phyloP scores from a whole-genome alignment of 2,888 invertebrate species.

The Zygogramma bicolorata region DNA sequence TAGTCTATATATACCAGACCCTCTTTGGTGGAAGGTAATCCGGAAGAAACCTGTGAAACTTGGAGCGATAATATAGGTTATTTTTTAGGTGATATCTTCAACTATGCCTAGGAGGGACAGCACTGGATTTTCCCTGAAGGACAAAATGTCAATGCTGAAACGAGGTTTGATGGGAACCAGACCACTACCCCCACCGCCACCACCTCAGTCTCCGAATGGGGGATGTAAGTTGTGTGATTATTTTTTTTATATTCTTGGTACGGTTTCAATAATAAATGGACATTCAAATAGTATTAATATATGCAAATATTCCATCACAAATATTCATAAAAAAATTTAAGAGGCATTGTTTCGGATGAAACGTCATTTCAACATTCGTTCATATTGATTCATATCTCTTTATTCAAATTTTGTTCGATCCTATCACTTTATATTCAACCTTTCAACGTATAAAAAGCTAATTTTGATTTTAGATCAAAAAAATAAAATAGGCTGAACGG shows the following conservation, averaged over 20 bases:
- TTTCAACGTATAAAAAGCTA: no score
- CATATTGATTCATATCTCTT: no score
- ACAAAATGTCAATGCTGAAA: slow-evolving; percentile 69
- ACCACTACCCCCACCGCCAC: slow-evolving; percentile 72
- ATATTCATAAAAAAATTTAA: no score
- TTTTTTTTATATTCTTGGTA: background rate
- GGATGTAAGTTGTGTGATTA: slow-evolving; percentile 45
- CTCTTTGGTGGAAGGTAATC: slow-evolving; percentile 10
- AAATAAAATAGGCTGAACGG: no score
- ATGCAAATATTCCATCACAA: no score
- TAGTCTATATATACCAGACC: background rate
- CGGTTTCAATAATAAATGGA: no score
- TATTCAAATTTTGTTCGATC: no score
- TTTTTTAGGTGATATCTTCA: slow-evolving; percentile 57
- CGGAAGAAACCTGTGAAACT: slow-evolving; percentile 45
- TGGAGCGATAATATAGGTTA: slow-evolving; percentile 60
- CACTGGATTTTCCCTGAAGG: slow-evolving; percentile 61
- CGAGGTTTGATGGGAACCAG: slow-evolving; percentile 64
- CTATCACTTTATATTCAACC: no score
- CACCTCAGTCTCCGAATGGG: slow-evolving; percentile 42
- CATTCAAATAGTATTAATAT: no score
- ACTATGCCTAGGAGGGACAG: slow-evolving; percentile 60
- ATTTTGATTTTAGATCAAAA: no score
- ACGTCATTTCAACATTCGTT: no score
- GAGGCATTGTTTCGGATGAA: no score